Evolutionary conservation across 2,888 invertebrate genomes (phyloP), one percentile per base, ranked within the genome.

Genomic region (Nymphalis c-album): DNA sequence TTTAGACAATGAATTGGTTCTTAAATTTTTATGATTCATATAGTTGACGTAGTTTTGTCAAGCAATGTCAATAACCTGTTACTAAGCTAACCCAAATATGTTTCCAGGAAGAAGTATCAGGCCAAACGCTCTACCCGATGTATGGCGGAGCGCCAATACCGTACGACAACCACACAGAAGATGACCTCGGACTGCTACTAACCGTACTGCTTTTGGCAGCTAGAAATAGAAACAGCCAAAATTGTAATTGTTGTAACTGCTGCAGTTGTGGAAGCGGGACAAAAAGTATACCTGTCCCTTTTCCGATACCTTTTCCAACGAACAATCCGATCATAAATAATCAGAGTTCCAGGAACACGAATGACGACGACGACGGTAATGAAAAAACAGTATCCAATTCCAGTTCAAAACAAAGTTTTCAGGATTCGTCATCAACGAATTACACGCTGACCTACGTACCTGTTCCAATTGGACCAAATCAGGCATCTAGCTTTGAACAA

Each of bases 171-270:
- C 75, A 77, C 18, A 75, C 75, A 45, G 84, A 84, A 45, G 86
- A 88, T 45, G 86, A 88, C 70, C 72, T 87, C 1, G 87, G 88
- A 0, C 66, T 87, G 0, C 74, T 88, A 3, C 77, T 89, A 17
- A 79, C 86, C 0, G 72, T 87, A 1, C 70, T 88, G 2, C 77
- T 88, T 2, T 75, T 88, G 58, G 83, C 87, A 8, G 71, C 79
- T 2, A 82, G 78, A 55, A 82, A 81, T 64, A 77, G 76, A 47
- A 77, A 80, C 61, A 65, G 67, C 58, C n/a, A 17, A 17, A 75
- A 77, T 16, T 72, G 78, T 51, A 60, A 78, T 20, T 75, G 80
- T 40, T 77, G 84, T 64, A 74, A 74, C 35, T 80, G 80, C 65
- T 79, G 80, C 65, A 77, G 75, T 60, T 79, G 80, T 60, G 71